Base-by-base conservation (phyloP, 2,888 invertebrate species). In the Xanthorhoe designata region DNA sequence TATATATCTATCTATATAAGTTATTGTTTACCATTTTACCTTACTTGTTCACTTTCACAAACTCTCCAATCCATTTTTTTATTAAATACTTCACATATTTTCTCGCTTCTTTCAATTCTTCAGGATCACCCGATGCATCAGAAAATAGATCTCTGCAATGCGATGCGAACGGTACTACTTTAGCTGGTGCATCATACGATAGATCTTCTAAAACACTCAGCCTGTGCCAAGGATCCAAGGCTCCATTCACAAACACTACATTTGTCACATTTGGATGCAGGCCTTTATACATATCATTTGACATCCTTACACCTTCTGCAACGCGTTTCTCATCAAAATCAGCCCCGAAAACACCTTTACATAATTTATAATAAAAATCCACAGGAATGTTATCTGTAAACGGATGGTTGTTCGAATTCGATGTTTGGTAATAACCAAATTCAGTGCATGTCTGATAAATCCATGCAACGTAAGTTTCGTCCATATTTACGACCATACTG, bases 401-500 rank as follows among this genome's bases (percentile, higher is more conserved):
- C 0, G 95, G 95, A 17, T 95, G 94, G 0, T 90, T 83, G 4
- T 85, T 77, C 0, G 94, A 94, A 69, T 94, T 94, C 0, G 96
- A 94, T 0, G 95, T 95, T 82, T 96, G 96, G 80, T 94, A 97
- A 80, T 95, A 97, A 32, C 96, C 96, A 78, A 96, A 97, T 86
- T 97, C 97, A 3, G 95, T 95, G 84, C 97, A 97, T 0, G 96
- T 96, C 85, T 97, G 97, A 80, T 96, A 96, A 0, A 87, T 89
- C 97, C 97, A 97, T 9, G 89, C 78, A 1, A 78, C 73, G n/a
- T 47, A 47, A 15, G 70, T 66, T 80, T 78, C 81, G 62, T 84
- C 81, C 56, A 84, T 79, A 18, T 68, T 61, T 61, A 84, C 75
- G 15, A 91, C 79, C 76, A 87, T 79, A 17, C 74, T 73, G 59